Evolutionary conservation across 2,888 invertebrate genomes (phyloP), one percentile per base, ranked within the genome.

Genomic region (Cataglyphis altisquamis): DNA sequence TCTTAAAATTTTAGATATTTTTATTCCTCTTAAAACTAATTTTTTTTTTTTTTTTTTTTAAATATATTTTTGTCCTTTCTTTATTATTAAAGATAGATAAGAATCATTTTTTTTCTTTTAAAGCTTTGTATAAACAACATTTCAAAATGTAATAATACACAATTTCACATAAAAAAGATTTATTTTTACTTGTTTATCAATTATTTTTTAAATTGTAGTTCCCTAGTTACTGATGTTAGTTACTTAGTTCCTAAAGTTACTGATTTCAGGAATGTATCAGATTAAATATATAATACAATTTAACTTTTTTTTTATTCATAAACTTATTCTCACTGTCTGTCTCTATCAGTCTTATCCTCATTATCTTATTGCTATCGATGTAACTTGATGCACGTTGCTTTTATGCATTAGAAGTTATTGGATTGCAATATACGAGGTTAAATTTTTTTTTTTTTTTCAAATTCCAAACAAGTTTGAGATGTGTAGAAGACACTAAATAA

Each of bases 331-430:
- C 85, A 87, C 88, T 88, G 84, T 88, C 77, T 55, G 89, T 89
- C 87, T 89, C 84, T 73, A 67, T 90, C 90, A 90, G 90, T 90
- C 90, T 90, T 90, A 88, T 84, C 83, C 87, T 89, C 88, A 67
- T 84, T 87, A 86, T 63, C 74, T 62, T 67, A 55, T 55, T n/a
- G 32, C 32, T 70, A 73, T 60, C 72, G 60, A 41, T 21, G 25
- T 39, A 41, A 78, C 68, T 57, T 68, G 21, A 39, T n/a, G 10
- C 29, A 9, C 9, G 29, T 32, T 48, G 12, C 10, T 45, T 41
- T 36, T 32, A 10, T 12, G 12, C 55, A 36, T 55, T 52, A 32
- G 4, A 32, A n/a, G 25, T 39, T 41, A 25, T 70, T n/a, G 32
- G 45, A 25, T 72, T 12, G 39, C 39, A 74, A 62, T 8, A 48